Conservation (phyloP, 2,888 invertebrate genomes). For the Ochropleura plecta region DNA sequence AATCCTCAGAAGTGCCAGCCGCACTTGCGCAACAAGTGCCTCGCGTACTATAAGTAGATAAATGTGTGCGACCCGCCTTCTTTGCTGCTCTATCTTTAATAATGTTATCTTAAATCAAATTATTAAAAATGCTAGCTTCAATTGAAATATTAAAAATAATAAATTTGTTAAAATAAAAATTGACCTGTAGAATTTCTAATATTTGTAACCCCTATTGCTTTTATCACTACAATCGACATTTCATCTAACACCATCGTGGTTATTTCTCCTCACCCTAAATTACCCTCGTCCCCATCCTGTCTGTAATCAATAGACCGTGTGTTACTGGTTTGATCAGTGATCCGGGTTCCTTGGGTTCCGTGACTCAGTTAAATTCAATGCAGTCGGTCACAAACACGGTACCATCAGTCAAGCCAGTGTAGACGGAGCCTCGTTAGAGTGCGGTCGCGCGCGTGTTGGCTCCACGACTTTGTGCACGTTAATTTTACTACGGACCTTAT, state of each 20-base stretch:
- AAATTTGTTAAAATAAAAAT: background rate
- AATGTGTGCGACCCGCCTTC: constrained; percentile 69
- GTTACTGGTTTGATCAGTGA: constrained; percentile 81
- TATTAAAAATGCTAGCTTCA: constrained; percentile 17
- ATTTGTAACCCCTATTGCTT: constrained; percentile 25
- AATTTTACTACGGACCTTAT: constrained; percentile 72
- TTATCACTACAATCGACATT: constrained; percentile 28
- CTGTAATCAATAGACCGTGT: constrained; percentile 80
- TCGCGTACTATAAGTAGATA: constrained; percentile 75
- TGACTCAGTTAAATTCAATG: constrained; percentile 84
- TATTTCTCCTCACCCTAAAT: constrained; percentile 71
- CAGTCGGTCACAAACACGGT: constrained; percentile 78
- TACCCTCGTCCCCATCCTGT: constrained; percentile 76
- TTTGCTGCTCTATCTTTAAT: constrained; percentile 71
- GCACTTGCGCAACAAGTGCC: constrained; percentile 86
- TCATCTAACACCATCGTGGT: constrained; percentile 46
- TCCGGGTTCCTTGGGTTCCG: constrained; percentile 84
- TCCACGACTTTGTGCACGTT: constrained; percentile 72
- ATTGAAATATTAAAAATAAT: background rate
- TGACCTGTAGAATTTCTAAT: background rate
- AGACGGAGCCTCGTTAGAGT: constrained; percentile 77
- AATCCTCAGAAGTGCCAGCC: constrained; percentile 83
- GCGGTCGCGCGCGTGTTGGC: constrained; percentile 79
- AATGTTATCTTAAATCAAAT: constrained; percentile 60
- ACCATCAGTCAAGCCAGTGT: constrained; percentile 80